A percentile compares a stretch with the other conserved stretches of the same genome.
Conservation (phyloP, 2,113 vertebrate species). For the Ovibos moschatus region DNA sequence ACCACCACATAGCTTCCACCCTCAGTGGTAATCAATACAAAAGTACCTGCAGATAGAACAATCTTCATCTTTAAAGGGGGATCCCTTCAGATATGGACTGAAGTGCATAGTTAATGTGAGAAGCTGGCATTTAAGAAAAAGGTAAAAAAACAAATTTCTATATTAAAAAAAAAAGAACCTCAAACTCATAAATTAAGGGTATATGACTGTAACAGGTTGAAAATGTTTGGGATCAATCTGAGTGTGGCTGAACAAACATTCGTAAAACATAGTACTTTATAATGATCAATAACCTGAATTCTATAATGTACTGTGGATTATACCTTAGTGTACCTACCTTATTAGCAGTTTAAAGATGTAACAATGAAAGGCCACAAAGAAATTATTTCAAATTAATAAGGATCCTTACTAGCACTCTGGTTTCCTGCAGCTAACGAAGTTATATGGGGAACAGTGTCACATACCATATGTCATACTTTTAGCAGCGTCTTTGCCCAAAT, state of each 20-base stretch:
- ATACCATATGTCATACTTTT: not conserved
- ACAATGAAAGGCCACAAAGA: not conserved
- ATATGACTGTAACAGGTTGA: not conserved
- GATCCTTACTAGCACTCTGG: not conserved
- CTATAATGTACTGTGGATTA: not conserved
- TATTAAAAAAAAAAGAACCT: not conserved
- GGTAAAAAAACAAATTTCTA: conserved; percentile 35
- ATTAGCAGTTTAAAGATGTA: not conserved
- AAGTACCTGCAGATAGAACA: conserved; percentile 29
- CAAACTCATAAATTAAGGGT: conserved; percentile 29
- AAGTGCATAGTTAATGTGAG: conserved; percentile 40
- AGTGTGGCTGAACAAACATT: not conserved
- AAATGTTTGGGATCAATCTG: not conserved
- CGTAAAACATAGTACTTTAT: not conserved
- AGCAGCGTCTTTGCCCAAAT: not conserved
- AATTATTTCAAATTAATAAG: conserved; percentile 31
- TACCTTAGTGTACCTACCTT: not conserved
- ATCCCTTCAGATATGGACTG: conserved; percentile 35
- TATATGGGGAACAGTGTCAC: not conserved
- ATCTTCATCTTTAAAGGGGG: conserved; percentile 45
- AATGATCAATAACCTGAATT: not conserved
- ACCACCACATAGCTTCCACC: not conserved
- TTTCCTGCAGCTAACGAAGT: conserved; percentile 1
- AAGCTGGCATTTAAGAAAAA: conserved; percentile 48
- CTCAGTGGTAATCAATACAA: conserved; percentile 22